A percentile compares a stretch with the other conserved stretches of the same genome.
phyloP scores from a whole-genome alignment of 2,888 invertebrate genomes.

The Amaurobius ferox region DNA sequence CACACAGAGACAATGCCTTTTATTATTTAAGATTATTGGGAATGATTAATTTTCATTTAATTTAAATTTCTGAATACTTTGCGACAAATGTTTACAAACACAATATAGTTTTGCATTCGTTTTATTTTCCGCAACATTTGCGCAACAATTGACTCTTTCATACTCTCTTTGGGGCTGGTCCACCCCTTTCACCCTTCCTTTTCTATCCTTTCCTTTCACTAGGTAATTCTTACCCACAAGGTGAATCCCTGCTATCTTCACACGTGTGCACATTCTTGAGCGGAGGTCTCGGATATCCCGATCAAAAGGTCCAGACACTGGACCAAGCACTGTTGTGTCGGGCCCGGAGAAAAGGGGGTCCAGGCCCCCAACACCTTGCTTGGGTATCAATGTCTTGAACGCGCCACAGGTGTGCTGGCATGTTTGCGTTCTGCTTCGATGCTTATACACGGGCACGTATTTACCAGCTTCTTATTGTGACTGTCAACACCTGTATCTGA shows the following conservation, averaged over 20 bases:
- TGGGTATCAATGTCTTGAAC: constrained; percentile 29
- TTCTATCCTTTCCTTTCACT: background rate
- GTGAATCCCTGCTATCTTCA: constrained; percentile 39
- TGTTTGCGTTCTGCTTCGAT: constrained; percentile 69
- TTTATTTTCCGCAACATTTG: background rate
- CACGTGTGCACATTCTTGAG: constrained; percentile 43
- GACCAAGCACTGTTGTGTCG: constrained; percentile 28
- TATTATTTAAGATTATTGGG: no score
- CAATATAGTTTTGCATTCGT: background rate
- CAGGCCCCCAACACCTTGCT: background rate
- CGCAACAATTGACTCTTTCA: constrained; percentile 1
- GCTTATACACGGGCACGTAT: constrained; percentile 27
- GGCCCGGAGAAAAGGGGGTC: constrained; percentile 1
- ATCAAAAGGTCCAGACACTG: constrained; percentile 13
- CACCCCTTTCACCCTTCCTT: background rate
- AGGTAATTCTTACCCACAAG: background rate
- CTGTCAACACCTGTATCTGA: constrained; percentile 69
- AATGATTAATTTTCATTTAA: no score
- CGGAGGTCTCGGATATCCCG: constrained; percentile 20
- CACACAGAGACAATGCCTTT: no score
- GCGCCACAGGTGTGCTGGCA: constrained; percentile 69
- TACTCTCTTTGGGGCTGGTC: background rate
- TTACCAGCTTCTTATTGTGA: constrained; percentile 18
- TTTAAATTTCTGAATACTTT: no score
- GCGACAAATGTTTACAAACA: no score